Conservation (phyloP, 2,888 invertebrate genomes). For the Argyresthia goedartella region DNA sequence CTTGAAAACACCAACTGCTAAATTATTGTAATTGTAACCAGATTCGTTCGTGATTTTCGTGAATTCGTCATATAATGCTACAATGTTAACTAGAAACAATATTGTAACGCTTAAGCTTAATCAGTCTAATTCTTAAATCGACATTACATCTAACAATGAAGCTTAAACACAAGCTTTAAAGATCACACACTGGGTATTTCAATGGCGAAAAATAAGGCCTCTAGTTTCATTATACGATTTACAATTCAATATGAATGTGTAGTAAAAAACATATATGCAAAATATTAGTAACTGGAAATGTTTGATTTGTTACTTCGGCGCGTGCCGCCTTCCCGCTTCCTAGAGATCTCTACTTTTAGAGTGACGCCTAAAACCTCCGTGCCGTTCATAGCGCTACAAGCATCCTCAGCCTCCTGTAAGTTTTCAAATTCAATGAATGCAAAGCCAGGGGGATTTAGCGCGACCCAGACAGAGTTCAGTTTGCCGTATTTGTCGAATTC, state of each 20-base stretch:
- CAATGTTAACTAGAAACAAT: constrained; percentile 58
- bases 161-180: constrained; percentile 60
- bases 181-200: constrained; percentile 56
- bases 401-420: no score
- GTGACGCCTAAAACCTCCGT: no score
- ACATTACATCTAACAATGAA: constrained; percentile 64
- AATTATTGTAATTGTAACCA: constrained; percentile 3
- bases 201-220: constrained; percentile 48
- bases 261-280: not conserved
- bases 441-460: no score
- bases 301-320: no score
- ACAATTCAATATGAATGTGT: not conserved
- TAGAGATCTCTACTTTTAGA: no score
- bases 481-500: no score
- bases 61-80: constrained; percentile 43
- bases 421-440: no score
- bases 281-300: not conserved
- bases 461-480: no score
- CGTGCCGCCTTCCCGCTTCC: no score
- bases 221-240: constrained; percentile 20
- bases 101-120: constrained; percentile 66
- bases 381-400: no score
- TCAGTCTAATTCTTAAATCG: constrained; percentile 71
- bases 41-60: constrained; percentile 45
- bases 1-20: not conserved